Base-by-base conservation (phyloP, 2,888 invertebrate species). In the Rhagonycha lutea region DNA sequence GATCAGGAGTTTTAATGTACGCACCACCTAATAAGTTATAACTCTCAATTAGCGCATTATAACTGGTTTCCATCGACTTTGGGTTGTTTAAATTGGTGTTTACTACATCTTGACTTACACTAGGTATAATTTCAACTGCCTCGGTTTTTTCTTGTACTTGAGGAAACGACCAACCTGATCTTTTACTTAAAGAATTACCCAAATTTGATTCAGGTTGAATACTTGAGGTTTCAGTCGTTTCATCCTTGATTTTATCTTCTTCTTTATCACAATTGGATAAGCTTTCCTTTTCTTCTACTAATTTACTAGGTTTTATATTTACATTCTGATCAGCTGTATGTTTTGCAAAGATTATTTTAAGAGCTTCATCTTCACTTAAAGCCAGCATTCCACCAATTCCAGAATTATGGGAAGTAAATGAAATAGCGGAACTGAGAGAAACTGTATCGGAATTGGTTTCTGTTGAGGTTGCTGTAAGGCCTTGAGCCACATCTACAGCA, bases 401-500 rank as follows among this genome's bases (percentile, higher is more conserved):
- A 81, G 88, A 89, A 86, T 85, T 85, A 85, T 88, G 83, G 82
- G 89, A 79, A 84, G 86, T 84, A 84, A 89, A 81, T 80, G 89
- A 83, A 86, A 85, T 77, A 83, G 87, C 83, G 28, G 86, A 88
- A 77, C 84, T 85, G 18, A 89, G 83, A 0, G 88, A 87, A 76
- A 81, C 83, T 18, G 86, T 86, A 80, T 87, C 87, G 9, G 86
- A 86, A 78, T 83, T 84, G 67, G 82, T 82, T 14, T 26, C 63
- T 32, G 84, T 83, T 61, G 81, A 80, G 24, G 81, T 79, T 26
- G 80, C 83, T 68, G 86, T 85, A 18, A 87, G 78, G 47, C 83
- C 83, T 84, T 92, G 93, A 0, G 94, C 96, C 8, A 96, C 92
- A 88, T 96, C 96, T 32, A 95, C 89, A 10, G 94, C 94, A 73